Evolutionary conservation across 1,140 invertebrate species (phyloP), one percentile per base, ranked within the genome.

Genomic region (Drosophila lacteicornis): DNA sequence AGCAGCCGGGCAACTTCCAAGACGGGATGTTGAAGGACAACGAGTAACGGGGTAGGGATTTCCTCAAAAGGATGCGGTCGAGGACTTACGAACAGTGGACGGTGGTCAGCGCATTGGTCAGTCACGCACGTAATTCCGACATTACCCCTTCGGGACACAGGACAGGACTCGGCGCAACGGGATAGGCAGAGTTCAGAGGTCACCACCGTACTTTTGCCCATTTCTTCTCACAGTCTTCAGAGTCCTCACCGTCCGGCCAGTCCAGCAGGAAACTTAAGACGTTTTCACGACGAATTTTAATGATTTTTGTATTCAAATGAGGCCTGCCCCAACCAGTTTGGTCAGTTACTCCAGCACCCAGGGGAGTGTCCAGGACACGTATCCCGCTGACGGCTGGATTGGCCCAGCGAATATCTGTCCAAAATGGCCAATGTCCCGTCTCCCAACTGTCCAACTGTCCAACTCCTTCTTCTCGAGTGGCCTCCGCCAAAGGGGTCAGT

Each of bases 301-400:
- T 90, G 85, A 88, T 88, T 88, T 88, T 90, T 88, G 83, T 88
- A 88, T 88, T 88, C 79, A 88, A 88, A 88, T 88, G 80, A 88
- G 85, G 60, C 73, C 66, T 56, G 81, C 60, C 22, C 66, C 67
- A 46, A 79, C 82, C 62, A 55, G 83, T 82, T 82, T 80, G 73
- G 46, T 57, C 62, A 63, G 63, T 80, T 73, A 51, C 40, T 17
- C 38, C 19, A 42, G 49, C 27, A 73, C 58, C 55, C 65, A 74
- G 65, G 83, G 83, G 80, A 83, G 83, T 88, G 73, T 80, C 61
- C 67, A 73, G 66, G 67, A 71, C 69, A 49, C 27, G 27, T 42
- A 71, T 73, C 69, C 69, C 49, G 66, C 69, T 71, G 69, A 70
- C 38, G 69, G 65, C 78, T 56, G 75, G 76, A 80, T 77, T 80